Conservation (phyloP, 2,888 invertebrate genomes). For the Nowickia ferox region DNA sequence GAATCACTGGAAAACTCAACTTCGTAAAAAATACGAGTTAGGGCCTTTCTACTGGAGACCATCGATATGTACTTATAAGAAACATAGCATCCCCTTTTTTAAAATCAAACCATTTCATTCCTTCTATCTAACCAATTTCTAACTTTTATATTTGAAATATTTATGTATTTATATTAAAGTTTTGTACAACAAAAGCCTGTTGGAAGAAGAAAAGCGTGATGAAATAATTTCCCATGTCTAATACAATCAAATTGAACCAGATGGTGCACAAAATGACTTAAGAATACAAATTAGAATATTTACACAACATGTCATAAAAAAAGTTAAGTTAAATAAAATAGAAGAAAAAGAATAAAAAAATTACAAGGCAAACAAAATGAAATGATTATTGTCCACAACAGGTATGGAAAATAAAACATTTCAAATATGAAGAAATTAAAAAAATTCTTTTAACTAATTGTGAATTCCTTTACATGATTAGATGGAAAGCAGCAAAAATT, state of each 20-base stretch:
- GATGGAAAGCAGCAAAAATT: no score
- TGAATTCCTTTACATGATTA: no score
- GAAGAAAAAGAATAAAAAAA: not conserved
- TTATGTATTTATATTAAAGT: constrained; percentile 2
- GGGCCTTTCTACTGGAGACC: no score
- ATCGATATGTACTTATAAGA: no score
- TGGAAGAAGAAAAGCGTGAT: constrained; percentile 34
- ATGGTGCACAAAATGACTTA: constrained; percentile 10
- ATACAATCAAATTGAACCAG: constrained; percentile 34
- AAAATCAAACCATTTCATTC: not conserved
- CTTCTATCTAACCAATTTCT: not conserved
- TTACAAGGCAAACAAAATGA: constrained; percentile 4
- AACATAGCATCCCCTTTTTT: not conserved
- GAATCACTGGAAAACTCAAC: no score
- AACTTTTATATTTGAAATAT: not conserved
- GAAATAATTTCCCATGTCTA: constrained; percentile 44
- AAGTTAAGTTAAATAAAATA: constrained; percentile 13
- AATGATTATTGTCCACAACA: constrained; percentile 9
- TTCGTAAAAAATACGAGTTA: no score
- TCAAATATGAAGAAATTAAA: no score
- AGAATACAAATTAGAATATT: constrained; percentile 32
- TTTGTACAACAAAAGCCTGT: constrained; percentile 8
- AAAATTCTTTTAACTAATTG: no score
- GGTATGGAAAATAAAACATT: not conserved
- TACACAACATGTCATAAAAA: constrained; percentile 47